Evolutionary conservation across 2,113 vertebrate species (phyloP).

Genomic region (Hylia prasina): DNA sequence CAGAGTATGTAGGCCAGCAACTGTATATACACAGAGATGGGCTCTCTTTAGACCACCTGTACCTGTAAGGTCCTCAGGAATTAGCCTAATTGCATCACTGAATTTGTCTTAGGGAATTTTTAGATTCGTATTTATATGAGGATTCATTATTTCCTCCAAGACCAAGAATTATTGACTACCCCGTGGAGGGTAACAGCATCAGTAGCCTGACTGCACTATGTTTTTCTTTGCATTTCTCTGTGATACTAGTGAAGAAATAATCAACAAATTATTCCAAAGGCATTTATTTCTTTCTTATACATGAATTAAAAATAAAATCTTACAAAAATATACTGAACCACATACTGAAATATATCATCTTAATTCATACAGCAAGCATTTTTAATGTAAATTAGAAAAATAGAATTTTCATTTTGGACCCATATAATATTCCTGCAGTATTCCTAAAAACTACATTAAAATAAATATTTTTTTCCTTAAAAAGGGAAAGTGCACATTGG

Average conservation of each 20-base stretch:
- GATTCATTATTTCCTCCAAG: neutral
- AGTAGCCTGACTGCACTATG: neutral
- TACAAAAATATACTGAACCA: neutral
- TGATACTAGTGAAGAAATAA: neutral
- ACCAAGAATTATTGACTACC: neutral
- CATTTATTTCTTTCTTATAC: neutral
- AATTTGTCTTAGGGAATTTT: neutral
- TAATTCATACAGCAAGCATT: neutral
- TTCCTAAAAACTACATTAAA: neutral
- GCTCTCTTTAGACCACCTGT: neutral
- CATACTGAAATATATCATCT: neutral
- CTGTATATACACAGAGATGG: fast-evolving
- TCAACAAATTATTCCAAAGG: neutral
- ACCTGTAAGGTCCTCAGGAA: neutral
- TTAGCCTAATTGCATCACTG: neutral
- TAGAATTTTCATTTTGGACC: neutral
- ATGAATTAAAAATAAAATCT: neutral
- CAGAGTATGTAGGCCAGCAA: neutral
- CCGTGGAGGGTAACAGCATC: neutral
- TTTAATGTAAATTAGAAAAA: conserved; percentile 16
- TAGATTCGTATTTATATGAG: neutral
- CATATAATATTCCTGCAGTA: neutral
- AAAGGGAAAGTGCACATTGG: neutral
- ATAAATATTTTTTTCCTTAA: neutral
- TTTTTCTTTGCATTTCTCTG: neutral